Evolutionary conservation across 2,797 vertebrate species (phyloP), one percentile per base, ranked within the genome.

Genomic region (Dicrostonyx torquatus): DNA sequence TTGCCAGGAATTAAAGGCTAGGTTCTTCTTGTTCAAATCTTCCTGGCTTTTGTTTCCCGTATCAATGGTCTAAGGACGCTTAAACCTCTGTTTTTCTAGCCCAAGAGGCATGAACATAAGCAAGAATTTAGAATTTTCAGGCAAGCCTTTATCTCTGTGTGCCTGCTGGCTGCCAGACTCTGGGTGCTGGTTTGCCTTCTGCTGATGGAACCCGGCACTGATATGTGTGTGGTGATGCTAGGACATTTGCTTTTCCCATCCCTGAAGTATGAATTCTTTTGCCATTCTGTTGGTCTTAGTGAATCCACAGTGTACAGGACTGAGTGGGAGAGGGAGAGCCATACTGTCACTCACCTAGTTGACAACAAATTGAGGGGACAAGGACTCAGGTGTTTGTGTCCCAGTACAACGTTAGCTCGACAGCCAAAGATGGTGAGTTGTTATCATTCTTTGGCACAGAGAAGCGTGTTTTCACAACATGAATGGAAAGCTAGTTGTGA

Each of bases 371-470:
- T 94, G 20, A 62, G 20, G 60, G 13, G 66, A 37, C n/a, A 64
- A 89, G 68, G 48, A 70, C n/a, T 77, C 62, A 22, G 37, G 29
- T 58, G 31, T 60, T 75, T 82, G 0, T 5, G 85, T 94, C 29
- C 43, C 29, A 73, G 6, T 58, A 62, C 1, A 45, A 1, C 26
- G 50, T 68, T 62, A 68, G 14, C 48, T 37, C 17, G 24, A 87
- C 88, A 76, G 66, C 50, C 70, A 87, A 62, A 91, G 58, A 80
- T 87, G 48, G 62, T 8, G 15, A 85, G 55, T 37, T 82, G 10
- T 70, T 82, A 8, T 93, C 66, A 66, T 91, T 88, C 9, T 91
- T 92, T 88, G 94, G 90, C 34, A 83, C 29, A 83, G 66, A 83
- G 72, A 22, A 88, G 58, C 31, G 29, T 87, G 88, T 83, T 86